Percentiles rank a stretch among this genome's conserved stretches.
Evolutionary conservation across 2,113 vertebrate genomes (phyloP).

Genomic region (Otolemur garnettii): DNA sequence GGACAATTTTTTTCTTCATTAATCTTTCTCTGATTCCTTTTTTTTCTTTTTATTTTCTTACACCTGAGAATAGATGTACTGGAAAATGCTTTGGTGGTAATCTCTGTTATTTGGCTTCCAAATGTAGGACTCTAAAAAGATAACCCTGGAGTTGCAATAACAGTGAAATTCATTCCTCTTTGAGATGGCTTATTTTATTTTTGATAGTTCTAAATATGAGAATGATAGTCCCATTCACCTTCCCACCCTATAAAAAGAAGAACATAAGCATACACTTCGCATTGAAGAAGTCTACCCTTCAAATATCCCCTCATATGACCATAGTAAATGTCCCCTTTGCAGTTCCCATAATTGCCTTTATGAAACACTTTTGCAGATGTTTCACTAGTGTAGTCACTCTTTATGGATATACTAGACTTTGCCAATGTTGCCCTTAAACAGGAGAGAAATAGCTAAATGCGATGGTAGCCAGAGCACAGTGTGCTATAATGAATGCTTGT

Average conservation of each 20-base stretch:
- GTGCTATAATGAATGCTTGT: background rate
- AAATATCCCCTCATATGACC: background rate
- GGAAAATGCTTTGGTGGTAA: background rate
- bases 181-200: background rate
- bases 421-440: background rate
- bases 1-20: background rate
- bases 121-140: background rate
- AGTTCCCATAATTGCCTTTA: background rate
- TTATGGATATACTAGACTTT: background rate
- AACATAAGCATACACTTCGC: background rate
- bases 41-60: background rate
- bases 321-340: accelerated
- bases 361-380: background rate
- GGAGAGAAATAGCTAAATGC: background rate
- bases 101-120: background rate
- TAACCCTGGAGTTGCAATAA: background rate
- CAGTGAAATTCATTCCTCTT: background rate
- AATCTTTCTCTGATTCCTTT: background rate
- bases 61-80: background rate
- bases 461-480: background rate
- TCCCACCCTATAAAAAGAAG: background rate
- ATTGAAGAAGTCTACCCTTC: background rate
- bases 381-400: background rate
- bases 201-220: background rate
- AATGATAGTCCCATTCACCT: background rate